These are phyloP conservation scores for Polylopha cassiicola DNA, from an alignment of 2,888 invertebrate genomes.

Conservation along the genomic window DNA sequence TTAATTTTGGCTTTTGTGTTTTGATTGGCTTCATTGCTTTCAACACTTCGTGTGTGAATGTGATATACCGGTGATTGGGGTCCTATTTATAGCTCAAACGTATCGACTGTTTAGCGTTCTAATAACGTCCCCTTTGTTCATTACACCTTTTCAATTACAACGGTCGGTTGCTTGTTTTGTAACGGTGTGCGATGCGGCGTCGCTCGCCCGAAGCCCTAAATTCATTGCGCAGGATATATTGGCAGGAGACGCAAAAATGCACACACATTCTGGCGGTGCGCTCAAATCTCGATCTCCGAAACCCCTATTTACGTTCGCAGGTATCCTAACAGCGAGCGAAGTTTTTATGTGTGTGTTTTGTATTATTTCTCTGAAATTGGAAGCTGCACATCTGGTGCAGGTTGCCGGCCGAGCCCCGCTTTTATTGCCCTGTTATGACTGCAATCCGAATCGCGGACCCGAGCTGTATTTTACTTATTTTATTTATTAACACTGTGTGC, in stretches of 20 bases:
- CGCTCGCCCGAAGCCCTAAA: too few relatives aligned
- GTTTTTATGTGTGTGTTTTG: constrained; percentile 52
- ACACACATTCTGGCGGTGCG: constrained; percentile 45
- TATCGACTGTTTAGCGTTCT: constrained; percentile 5
- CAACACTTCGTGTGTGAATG: constrained; percentile 9
- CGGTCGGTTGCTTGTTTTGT: too few relatives aligned
- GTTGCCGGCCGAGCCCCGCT: constrained; percentile 37
- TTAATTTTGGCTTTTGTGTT: constrained; percentile 23
- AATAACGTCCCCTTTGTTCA: constrained; percentile 10
- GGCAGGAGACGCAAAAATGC: constrained; percentile 38
- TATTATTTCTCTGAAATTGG: constrained; percentile 58
- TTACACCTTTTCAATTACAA: constrained; percentile 9
- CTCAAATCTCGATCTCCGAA: constrained; percentile 52
- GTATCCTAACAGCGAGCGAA: constrained; percentile 53
- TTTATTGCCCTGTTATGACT: constrained; percentile 67
- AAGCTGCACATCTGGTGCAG: constrained; percentile 61
- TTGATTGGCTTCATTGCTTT: constrained; percentile 26
- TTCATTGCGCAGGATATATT: constrained; percentile 16
- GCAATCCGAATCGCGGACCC: constrained; percentile 51
- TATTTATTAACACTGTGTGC: constrained; percentile 48
- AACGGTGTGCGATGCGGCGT: too few relatives aligned
- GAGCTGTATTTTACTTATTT: constrained; percentile 51
- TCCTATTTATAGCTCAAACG: constrained; percentile 9
- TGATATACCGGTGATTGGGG: neutral
- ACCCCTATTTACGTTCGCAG: constrained; percentile 62